These are phyloP conservation scores for Silurus aristotelis DNA, from an alignment of 2,797 vertebrate genomes.

Conservation along the genomic window DNA sequence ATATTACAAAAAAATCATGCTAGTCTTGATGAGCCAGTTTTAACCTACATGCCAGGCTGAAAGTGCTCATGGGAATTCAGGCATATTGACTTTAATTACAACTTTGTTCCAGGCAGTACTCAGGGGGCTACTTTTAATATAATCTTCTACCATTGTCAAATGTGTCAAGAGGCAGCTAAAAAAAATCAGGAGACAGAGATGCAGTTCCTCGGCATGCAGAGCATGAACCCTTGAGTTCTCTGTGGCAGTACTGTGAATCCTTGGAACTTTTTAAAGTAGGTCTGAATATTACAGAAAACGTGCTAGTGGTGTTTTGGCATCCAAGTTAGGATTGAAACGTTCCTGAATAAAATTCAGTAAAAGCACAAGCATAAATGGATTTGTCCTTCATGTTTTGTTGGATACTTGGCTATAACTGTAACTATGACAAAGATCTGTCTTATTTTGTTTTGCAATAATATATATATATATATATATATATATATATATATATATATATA, in stretches of 20 bases:
- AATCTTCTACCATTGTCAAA: slow-evolving; percentile 22
- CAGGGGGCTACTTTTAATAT: slow-evolving; percentile 17
- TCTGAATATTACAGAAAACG: no score
- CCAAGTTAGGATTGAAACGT: background rate
- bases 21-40: slow-evolving; percentile 25
- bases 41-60: slow-evolving; percentile 13
- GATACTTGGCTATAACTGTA: background rate
- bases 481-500: no score
- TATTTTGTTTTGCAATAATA: background rate
- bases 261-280: background rate
- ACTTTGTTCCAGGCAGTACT: slow-evolving; percentile 42
- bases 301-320: background rate
- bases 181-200: slow-evolving; percentile 15
- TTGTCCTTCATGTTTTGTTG: background rate
- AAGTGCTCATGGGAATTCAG: slow-evolving; percentile 12
- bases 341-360: background rate
- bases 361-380: background rate
- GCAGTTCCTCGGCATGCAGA: background rate
- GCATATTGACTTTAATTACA: slow-evolving; percentile 48
- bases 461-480: background rate
- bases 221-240: background rate
- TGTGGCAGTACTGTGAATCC: background rate
- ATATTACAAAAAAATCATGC: slow-evolving; percentile 36
- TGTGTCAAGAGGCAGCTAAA: slow-evolving; percentile 27
- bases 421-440: background rate